Evolutionary conservation across 2,797 vertebrate species (phyloP).

Genomic region (Enteromius mattozi): DNA sequence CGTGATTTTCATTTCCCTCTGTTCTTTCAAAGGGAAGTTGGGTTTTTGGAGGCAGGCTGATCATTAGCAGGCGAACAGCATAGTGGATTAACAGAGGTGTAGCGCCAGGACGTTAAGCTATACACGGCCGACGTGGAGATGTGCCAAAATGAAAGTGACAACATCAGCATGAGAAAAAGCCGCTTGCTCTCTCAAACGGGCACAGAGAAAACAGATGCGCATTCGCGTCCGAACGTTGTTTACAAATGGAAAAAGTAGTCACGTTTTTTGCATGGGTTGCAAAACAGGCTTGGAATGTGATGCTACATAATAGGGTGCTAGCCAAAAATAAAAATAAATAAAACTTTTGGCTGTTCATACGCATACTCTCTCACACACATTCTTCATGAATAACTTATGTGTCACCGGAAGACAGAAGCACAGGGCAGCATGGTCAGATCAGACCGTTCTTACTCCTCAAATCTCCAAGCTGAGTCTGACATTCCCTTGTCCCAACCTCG

Average conservation of each 20-base stretch:
- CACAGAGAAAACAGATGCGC: constrained; percentile 47
- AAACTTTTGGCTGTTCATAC: not conserved
- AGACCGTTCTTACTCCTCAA: constrained; percentile 16
- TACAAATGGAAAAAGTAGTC: constrained; percentile 65
- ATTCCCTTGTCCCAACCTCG: constrained; percentile 20
- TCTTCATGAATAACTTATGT: constrained; percentile 57
- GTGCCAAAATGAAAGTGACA: constrained; percentile 70
- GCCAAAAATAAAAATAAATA: constrained; percentile 3
- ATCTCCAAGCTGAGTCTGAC: constrained; percentile 42
- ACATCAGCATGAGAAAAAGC: constrained; percentile 60
- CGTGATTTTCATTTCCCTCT: constrained; percentile 99
- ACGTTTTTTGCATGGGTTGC: constrained; percentile 40
- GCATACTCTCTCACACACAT: not conserved
- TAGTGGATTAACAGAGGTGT: constrained; percentile 83
- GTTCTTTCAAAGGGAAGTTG: constrained; percentile 97
- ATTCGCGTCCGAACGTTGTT: constrained; percentile 66
- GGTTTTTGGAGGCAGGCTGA: constrained; percentile 85
- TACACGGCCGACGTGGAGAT: constrained; percentile 76
- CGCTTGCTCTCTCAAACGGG: constrained; percentile 45
- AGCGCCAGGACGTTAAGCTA: constrained; percentile 72
- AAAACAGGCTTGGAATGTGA: constrained; percentile 40
- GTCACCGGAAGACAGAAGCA: constrained; percentile 46
- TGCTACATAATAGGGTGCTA: constrained; percentile 41
- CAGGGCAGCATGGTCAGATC: constrained; percentile 27
- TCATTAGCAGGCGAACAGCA: constrained; percentile 94